A percentile compares a stretch with the other conserved stretches of the same genome.
These are phyloP conservation scores for Hippocampus kuda DNA, from an alignment of 2,797 vertebrate species.

Conservation along the genomic window DNA sequence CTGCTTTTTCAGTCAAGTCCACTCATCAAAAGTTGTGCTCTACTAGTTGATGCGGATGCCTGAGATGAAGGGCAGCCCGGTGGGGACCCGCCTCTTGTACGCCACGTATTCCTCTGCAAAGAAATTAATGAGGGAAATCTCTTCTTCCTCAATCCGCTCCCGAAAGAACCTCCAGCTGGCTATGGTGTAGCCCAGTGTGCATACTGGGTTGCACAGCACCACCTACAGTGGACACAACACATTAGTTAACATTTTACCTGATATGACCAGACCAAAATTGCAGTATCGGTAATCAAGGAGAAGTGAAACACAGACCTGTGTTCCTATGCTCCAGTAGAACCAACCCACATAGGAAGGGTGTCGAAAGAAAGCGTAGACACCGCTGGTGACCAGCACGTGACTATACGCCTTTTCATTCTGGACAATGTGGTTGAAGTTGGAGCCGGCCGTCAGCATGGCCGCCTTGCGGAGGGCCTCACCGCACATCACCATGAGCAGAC, in stretches of 20 bases:
- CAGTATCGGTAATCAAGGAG: background rate
- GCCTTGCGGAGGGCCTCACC: conserved; percentile 86
- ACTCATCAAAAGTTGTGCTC: conserved; percentile 20
- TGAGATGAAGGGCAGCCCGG: conserved; percentile 89
- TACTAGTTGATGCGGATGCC: conserved; percentile 79
- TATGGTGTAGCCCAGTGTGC: conserved; percentile 80
- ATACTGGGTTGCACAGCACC: conserved; percentile 89
- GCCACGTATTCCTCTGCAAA: conserved; percentile 91
- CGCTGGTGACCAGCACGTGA: conserved; percentile 86
- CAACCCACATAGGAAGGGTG: conserved; percentile 97
- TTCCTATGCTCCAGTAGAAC: conserved; percentile 99
- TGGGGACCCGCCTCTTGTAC: conserved; percentile 85
- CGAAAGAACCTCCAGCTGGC: conserved; percentile 96
- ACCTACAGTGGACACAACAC: conserved; percentile 61
- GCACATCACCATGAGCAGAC: conserved; percentile 86
- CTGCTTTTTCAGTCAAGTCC: conserved; percentile 6
- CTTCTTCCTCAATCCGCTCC: conserved; percentile 92
- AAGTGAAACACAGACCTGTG: conserved; percentile 71
- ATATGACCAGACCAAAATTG: background rate
- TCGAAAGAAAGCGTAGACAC: conserved; percentile 87
- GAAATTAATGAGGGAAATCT: conserved; percentile 88
- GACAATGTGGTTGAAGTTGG: conserved; percentile 98
- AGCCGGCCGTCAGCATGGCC: conserved; percentile 94
- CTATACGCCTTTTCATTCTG: conserved; percentile 94
- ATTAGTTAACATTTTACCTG: background rate